phyloP scores from a whole-genome alignment of 1,140 invertebrate species.

The Bombus affinis region DNA sequence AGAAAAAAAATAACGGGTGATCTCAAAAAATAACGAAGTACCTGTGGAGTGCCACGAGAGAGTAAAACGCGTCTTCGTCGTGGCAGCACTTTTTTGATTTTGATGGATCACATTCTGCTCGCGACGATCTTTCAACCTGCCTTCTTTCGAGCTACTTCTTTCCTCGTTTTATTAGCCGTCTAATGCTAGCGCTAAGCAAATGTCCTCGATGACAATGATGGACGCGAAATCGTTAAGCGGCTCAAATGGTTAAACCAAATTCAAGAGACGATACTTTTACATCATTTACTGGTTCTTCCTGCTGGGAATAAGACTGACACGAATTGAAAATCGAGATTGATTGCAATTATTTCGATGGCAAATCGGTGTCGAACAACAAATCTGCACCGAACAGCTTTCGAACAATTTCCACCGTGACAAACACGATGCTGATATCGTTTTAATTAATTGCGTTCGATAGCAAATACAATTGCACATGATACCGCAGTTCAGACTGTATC shows the following conservation, averaged over 20 bases:
- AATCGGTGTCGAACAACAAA: background rate
- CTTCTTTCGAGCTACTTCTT: background rate
- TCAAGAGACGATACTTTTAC: background rate
- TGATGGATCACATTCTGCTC: constrained; percentile 69
- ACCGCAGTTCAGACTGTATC: too few species aligned
- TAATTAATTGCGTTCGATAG: constrained; percentile 18
- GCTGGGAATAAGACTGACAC: background rate
- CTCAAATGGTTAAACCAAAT: background rate
- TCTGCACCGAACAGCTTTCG: background rate
- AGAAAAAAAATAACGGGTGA: constrained; percentile 26
- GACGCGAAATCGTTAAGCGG: constrained; percentile 52
- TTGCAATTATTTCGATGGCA: background rate
- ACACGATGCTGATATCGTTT: constrained; percentile 13
- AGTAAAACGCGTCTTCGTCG: constrained; percentile 54
- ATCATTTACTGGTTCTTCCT: too few species aligned
- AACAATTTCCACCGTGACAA: constrained; percentile 5
- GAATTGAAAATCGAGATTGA: background rate
- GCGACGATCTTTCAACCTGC: constrained; percentile 47
- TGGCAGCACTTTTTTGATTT: constrained; percentile 63
- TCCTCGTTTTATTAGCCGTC: constrained; percentile 11
- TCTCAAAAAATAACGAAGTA: constrained; percentile 65
- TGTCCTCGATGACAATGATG: constrained; percentile 52
- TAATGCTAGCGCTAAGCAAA: constrained; percentile 36
- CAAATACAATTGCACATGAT: too few species aligned
- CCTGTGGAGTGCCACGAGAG: constrained; percentile 44